A percentile compares a stretch with the other conserved stretches of the same genome.
Evolutionary conservation across 2,888 invertebrate species (phyloP).

Genomic region (Clanis bilineata): DNA sequence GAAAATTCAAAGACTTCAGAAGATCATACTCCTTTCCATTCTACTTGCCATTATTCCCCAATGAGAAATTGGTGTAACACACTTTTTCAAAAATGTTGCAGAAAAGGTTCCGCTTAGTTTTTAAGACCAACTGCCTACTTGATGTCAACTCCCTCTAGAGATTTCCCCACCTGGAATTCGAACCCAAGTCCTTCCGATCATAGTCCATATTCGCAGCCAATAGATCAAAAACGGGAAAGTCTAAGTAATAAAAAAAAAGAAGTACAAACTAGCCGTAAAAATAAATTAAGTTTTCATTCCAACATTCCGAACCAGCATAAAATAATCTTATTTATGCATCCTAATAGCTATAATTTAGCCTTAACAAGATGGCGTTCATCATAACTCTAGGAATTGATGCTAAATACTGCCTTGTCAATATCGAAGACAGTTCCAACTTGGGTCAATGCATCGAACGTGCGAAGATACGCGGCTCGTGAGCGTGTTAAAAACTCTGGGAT

Average conservation of each 20-base stretch:
- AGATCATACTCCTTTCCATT: too few species aligned
- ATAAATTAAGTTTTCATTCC: background rate
- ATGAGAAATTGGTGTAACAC: too few species aligned
- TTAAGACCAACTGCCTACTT: too few species aligned
- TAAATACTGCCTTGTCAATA: constrained; percentile 38
- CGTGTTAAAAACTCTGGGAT: constrained; percentile 45
- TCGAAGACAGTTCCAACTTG: constrained; percentile 33
- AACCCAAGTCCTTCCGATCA: too few species aligned
- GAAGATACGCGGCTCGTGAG: constrained; percentile 36
- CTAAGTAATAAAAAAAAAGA: background rate
- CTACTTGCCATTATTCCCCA: too few species aligned
- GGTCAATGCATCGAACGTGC: constrained; percentile 26
- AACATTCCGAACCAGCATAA: background rate
- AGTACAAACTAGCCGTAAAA: background rate
- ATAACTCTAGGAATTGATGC: constrained; percentile 15
- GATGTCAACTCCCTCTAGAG: too few species aligned
- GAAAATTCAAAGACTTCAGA: too few species aligned
- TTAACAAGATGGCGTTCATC: constrained; percentile 22
- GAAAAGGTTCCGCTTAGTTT: too few species aligned
- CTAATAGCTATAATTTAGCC: constrained; percentile 16
- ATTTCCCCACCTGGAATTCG: too few species aligned
- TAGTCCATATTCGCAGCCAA: background rate
- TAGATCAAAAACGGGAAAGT: background rate
- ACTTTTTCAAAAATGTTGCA: too few species aligned
- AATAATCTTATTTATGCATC: background rate